Evolutionary conservation across 2,113 vertebrate genomes (phyloP), one percentile per base, ranked within the genome.

Genomic region (Pogona vitticeps): DNA sequence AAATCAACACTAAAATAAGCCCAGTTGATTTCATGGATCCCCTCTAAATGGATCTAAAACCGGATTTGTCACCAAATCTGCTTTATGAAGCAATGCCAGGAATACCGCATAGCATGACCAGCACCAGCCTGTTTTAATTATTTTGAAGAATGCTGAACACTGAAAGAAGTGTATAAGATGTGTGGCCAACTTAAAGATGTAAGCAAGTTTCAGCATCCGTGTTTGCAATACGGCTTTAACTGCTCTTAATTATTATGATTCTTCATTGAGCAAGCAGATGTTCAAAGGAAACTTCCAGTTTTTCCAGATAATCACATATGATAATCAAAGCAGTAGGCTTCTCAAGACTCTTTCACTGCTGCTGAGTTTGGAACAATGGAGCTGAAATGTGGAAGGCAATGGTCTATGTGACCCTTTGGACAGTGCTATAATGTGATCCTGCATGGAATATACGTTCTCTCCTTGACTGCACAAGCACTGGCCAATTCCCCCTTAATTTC

Each of bases 181-280:
- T 88, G 82, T 86, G 94, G 90, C 77, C 93, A 94, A 93, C 91
- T 91, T 89, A 73, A 82, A 87, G 81, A 93, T 90, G 46, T 59
- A 92, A 92, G 90, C 87, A 94, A 86, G 78, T 90, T 90, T 81
- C 90, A 92, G 92, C 84, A 94, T 91, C 92, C 88, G 92, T 91
- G 92, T 92, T 93, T 91, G 90, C 93, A 94, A 94, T 94, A 93
- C 91, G 95, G 88, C 91, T 95, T 91, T 94, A 94, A 95, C 93
- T 92, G 91, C 90, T 95, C 73, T 76, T 94, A 95, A 95, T 94
- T 94, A 94, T 95, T 95, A 93, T 93, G 94, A 94, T 94, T 93
- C 92, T 94, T 94, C 94, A 92, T 86, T 91, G 91, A 94, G 94
- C 92, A 95, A 94, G 93, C 93, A 95, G 94, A 94, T 94, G 93